A percentile compares a stretch with the other conserved stretches of the same genome.
phyloP scores from a whole-genome alignment of 1,140 invertebrate genomes.

The Camponotus floridanus region DNA sequence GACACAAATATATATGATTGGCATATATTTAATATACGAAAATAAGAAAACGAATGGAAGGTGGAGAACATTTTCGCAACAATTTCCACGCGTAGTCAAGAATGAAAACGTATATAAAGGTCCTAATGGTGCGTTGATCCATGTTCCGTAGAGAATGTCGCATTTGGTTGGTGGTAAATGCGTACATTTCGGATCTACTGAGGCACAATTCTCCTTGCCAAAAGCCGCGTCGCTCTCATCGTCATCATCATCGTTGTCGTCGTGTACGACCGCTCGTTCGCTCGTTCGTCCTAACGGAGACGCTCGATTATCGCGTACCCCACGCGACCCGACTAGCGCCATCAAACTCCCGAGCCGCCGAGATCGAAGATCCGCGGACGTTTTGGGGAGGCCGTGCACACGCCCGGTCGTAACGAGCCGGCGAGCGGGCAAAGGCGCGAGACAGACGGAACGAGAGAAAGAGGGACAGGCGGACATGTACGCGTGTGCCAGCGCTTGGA shows the following conservation, averaged over 20 bases:
- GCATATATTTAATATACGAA: too few relatives aligned
- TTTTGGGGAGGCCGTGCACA: constrained; percentile 65
- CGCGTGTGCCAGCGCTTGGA: constrained; percentile 72
- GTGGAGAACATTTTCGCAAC: too few relatives aligned
- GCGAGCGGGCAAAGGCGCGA: constrained; percentile 60
- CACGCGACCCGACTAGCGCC: constrained; percentile 57
- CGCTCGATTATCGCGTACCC: constrained; percentile 69
- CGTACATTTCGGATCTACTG: neutral
- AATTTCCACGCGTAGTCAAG: neutral
- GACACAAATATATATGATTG: too few relatives aligned
- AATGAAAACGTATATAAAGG: neutral
- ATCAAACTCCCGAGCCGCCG: constrained; percentile 59
- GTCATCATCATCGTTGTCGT: constrained; percentile 27
- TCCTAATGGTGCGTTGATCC: neutral
- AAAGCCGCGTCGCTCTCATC: constrained; percentile 28
- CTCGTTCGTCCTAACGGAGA: constrained; percentile 52
- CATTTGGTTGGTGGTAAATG: neutral
- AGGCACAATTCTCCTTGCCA: constrained; percentile 16
- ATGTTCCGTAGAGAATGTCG: neutral
- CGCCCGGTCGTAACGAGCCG: constrained; percentile 40
- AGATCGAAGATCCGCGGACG: constrained; percentile 59
- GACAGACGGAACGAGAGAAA: constrained; percentile 64
- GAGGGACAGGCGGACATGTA: constrained; percentile 61
- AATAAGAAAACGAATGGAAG: neutral
- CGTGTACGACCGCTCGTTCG: neutral